These are phyloP conservation scores for Periphyllus acericola DNA, from an alignment of 2,888 invertebrate genomes.

Conservation along the genomic window DNA sequence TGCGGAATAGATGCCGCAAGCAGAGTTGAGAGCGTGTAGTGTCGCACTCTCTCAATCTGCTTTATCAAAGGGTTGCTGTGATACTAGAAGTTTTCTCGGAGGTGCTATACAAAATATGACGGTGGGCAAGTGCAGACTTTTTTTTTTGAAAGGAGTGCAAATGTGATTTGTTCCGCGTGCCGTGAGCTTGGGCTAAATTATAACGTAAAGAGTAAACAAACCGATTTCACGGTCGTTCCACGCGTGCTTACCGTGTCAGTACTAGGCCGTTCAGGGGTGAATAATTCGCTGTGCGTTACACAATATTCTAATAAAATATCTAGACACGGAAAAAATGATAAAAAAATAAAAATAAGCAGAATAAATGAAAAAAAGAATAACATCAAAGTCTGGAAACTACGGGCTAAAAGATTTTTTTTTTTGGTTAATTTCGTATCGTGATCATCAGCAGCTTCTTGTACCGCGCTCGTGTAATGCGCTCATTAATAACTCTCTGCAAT, in stretches of 20 bases:
- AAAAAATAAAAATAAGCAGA: background rate
- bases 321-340: background rate
- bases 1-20: too few relatives aligned
- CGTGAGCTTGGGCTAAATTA: background rate
- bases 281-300: background rate
- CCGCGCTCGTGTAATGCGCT: background rate
- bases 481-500: background rate
- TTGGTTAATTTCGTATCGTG: background rate
- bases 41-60: background rate
- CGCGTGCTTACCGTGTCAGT: background rate
- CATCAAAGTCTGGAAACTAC: background rate
- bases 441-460: background rate
- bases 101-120: too few relatives aligned
- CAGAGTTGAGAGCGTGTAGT: background rate
- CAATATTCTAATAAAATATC: background rate
- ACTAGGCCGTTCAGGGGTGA: background rate
- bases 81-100: too few relatives aligned
- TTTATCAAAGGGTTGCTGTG: background rate
- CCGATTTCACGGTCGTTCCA: conserved; percentile 5
- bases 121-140: background rate
- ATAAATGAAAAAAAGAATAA: background rate
- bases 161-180: background rate
- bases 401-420: background rate
- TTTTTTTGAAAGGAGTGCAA: conserved; percentile 1
- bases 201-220: background rate